Evolutionary conservation across 2,113 vertebrate species (phyloP).

Genomic region (Rhegmatorhina hoffmannsi): DNA sequence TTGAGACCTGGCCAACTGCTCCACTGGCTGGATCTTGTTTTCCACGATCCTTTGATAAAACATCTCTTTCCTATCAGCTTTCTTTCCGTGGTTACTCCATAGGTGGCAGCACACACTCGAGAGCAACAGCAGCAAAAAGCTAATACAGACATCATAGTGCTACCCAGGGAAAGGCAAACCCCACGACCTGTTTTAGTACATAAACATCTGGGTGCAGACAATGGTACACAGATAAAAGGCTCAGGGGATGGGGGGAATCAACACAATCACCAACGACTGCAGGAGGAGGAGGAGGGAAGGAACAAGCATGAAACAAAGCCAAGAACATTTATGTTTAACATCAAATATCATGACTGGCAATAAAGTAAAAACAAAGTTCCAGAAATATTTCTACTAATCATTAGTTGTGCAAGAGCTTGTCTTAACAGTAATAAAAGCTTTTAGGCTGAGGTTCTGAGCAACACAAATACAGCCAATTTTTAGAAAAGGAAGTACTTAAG

Average conservation of each 20-base stretch:
- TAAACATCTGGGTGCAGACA: slow-evolving; percentile 12
- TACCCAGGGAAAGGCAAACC: slow-evolving; percentile 3
- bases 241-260: not conserved
- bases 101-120: slow-evolving; percentile 48
- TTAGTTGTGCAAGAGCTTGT: not conserved
- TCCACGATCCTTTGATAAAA: not conserved
- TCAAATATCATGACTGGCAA: not conserved
- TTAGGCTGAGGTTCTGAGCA: not conserved
- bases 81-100: not conserved
- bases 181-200: not conserved
- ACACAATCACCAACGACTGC: not conserved
- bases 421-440: not conserved
- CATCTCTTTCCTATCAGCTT: not conserved
- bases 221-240: not conserved
- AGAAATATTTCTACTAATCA: slow-evolving; percentile 24
- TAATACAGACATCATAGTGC: not conserved
- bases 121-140: not conserved
- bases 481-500: not conserved
- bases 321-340: not conserved
- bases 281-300: not conserved
- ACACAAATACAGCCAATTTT: slow-evolving; percentile 8
- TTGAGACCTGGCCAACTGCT: not conserved
- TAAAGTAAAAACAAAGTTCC: not conserved
- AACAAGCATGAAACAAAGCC: not conserved
- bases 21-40: not conserved